These are phyloP conservation scores for Patella depressa DNA, from an alignment of 2,888 invertebrate genomes.

Conservation along the genomic window DNA sequence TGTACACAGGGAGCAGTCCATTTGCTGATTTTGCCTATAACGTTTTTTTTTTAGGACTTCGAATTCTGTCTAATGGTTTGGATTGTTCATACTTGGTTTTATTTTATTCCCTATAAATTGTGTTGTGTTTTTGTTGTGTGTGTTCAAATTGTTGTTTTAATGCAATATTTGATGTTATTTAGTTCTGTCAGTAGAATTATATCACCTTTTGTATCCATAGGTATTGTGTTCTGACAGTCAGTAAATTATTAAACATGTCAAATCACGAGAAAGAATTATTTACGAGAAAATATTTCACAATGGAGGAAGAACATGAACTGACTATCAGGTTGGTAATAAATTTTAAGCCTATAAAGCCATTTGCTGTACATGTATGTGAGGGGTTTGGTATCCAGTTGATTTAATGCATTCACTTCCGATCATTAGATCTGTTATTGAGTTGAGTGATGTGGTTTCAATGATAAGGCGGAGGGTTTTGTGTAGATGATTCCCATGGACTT, in stretches of 20 bases:
- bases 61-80: no score
- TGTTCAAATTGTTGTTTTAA: not conserved
- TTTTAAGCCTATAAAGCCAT: not conserved
- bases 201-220: constrained; percentile 38
- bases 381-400: not conserved
- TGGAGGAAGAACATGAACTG: constrained; percentile 37
- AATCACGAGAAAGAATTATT: constrained; percentile 42
- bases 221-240: constrained; percentile 54
- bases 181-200: not conserved
- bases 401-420: no score
- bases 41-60: no score
- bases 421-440: no score
- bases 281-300: constrained; percentile 43
- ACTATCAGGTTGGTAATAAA: constrained; percentile 39
- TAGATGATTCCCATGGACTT: no score
- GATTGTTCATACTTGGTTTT: no score
- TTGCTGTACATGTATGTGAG: not conserved
- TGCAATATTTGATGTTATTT: not conserved
- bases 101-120: no score
- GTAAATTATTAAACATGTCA: constrained; percentile 51
- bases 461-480: no score
- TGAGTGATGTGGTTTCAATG: no score
- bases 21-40: no score
- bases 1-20: no score
- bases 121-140: no score